phyloP scores from a whole-genome alignment of 2,113 vertebrate species.

The Tiliqua scincoides region DNA sequence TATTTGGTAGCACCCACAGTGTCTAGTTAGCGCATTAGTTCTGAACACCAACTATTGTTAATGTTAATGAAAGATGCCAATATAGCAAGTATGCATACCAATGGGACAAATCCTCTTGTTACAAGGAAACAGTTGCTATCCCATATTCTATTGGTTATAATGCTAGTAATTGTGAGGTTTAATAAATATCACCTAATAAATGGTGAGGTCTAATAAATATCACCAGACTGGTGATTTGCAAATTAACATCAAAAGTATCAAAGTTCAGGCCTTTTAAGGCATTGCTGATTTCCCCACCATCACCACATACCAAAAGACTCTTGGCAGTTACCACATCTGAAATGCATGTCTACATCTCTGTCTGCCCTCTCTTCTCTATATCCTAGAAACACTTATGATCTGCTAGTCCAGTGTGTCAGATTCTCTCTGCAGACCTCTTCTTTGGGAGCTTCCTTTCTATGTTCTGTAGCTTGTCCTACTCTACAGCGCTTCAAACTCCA shows the following conservation, averaged over 20 bases:
- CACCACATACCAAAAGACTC: not conserved
- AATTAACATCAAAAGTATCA: not conserved
- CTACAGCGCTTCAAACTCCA: not conserved
- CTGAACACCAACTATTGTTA: not conserved
- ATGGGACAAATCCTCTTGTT: too few relatives aligned
- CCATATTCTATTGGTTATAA: too few relatives aligned
- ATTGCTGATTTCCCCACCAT: not conserved
- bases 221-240: too few relatives aligned
- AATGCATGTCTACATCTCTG: not conserved
- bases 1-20: too few relatives aligned
- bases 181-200: too few relatives aligned
- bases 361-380: not conserved
- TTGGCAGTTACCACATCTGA: not conserved
- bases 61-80: too few relatives aligned
- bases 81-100: too few relatives aligned
- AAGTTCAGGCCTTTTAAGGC: not conserved
- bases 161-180: too few relatives aligned
- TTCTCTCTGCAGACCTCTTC: not conserved
- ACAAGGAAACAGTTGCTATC: too few relatives aligned
- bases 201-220: too few relatives aligned
- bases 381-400: not conserved
- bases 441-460: not conserved
- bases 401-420: not conserved
- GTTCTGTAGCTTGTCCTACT: not conserved
- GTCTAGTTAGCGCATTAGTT: not conserved